A percentile compares a stretch with the other conserved stretches of the same genome.
Evolutionary conservation across 2,888 invertebrate genomes (phyloP).

Genomic region (Laothoe populi): DNA sequence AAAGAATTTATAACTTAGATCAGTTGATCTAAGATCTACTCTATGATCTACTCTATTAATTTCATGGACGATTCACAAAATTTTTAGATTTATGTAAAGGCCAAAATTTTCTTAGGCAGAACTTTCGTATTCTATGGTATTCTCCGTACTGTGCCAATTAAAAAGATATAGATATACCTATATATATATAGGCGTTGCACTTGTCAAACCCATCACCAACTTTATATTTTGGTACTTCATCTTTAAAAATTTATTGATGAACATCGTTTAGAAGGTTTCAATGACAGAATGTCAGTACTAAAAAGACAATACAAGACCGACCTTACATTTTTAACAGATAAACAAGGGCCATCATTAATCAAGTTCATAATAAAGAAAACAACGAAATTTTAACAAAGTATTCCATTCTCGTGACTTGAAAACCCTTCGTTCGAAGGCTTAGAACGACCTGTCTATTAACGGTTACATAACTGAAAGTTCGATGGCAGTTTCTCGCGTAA

Average conservation of each 20-base stretch:
- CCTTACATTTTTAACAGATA: constrained; percentile 2
- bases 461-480: constrained; percentile 33
- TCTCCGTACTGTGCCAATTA: too few species aligned
- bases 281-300: neutral
- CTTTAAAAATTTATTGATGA: neutral
- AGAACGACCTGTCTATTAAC: constrained; percentile 38
- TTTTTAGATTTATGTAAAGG: too few species aligned
- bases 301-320: constrained; percentile 4
- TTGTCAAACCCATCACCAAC: too few species aligned
- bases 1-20: too few species aligned
- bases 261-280: neutral
- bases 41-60: too few species aligned
- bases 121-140: too few species aligned
- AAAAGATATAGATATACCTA: too few species aligned
- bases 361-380: constrained; percentile 30
- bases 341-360: constrained; percentile 30
- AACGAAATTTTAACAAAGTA: constrained; percentile 35
- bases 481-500: constrained; percentile 25
- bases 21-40: too few species aligned
- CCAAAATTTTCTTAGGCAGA: too few species aligned
- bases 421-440: constrained; percentile 3
- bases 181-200: too few species aligned
- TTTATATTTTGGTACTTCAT: too few species aligned
- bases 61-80: too few species aligned
- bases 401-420: constrained; percentile 29